phyloP scores from a whole-genome alignment of 2,113 vertebrate genomes.

The Merops nubicus region DNA sequence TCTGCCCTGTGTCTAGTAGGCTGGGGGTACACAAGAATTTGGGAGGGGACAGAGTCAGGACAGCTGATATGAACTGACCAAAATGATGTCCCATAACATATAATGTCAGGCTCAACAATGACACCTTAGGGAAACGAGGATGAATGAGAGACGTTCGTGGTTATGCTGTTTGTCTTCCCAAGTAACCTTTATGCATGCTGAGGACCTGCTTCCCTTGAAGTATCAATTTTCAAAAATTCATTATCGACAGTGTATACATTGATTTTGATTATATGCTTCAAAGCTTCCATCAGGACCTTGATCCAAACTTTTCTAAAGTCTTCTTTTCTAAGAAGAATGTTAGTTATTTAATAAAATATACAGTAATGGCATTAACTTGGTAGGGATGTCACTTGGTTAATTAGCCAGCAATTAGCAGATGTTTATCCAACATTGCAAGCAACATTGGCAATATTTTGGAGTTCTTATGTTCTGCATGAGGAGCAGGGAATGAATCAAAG shows the following conservation, averaged over 20 bases:
- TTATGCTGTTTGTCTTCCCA: neutral
- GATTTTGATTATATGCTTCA: neutral
- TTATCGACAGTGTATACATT: neutral
- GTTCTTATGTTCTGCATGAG: neutral
- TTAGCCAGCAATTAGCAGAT: neutral
- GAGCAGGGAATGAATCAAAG: neutral
- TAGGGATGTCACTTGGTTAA: neutral
- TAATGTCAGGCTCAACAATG: fast-evolving
- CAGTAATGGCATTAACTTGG: neutral
- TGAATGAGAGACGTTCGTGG: neutral
- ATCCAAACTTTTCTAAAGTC: neutral
- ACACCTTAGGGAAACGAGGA: neutral
- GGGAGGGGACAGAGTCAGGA: neutral
- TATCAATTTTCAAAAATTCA: neutral
- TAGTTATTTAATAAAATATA: neutral
- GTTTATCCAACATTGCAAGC: neutral
- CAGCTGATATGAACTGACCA: neutral
- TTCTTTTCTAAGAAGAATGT: neutral
- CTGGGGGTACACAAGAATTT: neutral
- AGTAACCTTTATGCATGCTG: fast-evolving
- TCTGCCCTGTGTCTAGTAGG: fast-evolving
- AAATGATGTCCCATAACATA: neutral
- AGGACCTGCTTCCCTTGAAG: neutral
- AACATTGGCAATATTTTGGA: neutral
- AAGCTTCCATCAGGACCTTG: neutral